A percentile compares a stretch with the other conserved stretches of the same genome.
These are phyloP conservation scores for Drosophila repleta DNA, from an alignment of 1,140 invertebrate genomes.

Conservation along the genomic window DNA sequence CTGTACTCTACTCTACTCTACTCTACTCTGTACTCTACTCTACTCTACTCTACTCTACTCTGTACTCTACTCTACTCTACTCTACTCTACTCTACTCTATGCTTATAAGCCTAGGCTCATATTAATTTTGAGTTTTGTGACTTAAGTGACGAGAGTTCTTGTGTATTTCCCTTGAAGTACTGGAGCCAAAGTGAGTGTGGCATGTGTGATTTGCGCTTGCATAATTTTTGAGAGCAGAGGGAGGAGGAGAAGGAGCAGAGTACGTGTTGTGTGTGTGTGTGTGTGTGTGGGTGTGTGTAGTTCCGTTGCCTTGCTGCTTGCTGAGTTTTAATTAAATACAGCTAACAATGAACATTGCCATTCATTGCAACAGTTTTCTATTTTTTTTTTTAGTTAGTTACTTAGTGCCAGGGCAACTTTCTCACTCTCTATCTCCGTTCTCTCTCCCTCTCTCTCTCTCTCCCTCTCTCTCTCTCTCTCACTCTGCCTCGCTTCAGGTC, in stretches of 20 bases:
- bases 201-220: constrained; percentile 28
- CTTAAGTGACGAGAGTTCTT: too few species aligned
- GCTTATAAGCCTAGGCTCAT: too few species aligned
- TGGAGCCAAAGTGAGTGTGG: not conserved
- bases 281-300: constrained; percentile 10
- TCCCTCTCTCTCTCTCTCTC: not conserved
- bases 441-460: not conserved
- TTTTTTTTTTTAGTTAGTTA: constrained; percentile 60
- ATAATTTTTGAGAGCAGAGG: constrained; percentile 36
- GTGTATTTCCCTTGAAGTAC: not conserved
- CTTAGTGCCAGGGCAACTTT: constrained; percentile 50
- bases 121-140: too few species aligned
- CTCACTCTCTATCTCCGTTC: not conserved
- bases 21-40: too few species aligned
- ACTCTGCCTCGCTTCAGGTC: not conserved
- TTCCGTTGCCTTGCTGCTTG: constrained; percentile 16
- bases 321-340: constrained; percentile 65
- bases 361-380: constrained; percentile 54
- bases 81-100: too few species aligned
- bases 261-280: constrained; percentile 1
- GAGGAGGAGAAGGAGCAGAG: not conserved
- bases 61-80: too few species aligned
- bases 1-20: too few species aligned
- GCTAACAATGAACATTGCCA: constrained; percentile 71
- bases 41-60: too few species aligned